Evolutionary conservation across 2,888 invertebrate species (phyloP).

Genomic region (Adela reaumurella): DNA sequence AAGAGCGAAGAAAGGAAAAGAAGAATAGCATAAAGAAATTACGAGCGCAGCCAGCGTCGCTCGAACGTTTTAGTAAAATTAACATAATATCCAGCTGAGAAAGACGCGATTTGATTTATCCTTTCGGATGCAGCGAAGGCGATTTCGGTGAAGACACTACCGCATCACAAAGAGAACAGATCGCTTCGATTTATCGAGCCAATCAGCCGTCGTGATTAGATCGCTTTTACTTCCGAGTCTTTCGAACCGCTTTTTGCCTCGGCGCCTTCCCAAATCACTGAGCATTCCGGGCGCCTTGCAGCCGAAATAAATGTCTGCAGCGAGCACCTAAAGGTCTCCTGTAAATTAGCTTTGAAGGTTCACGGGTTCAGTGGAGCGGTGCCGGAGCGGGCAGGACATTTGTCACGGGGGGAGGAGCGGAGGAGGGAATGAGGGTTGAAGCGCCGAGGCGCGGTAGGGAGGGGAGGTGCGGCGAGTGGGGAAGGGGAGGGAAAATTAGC

Average conservation of each 20-base stretch:
- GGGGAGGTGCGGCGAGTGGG: background rate
- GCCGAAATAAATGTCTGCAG: background rate
- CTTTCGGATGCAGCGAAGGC: no score
- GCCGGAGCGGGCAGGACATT: background rate
- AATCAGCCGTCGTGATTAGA: no score
- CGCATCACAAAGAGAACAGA: no score
- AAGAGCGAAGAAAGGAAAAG: background rate
- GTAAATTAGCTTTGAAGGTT: background rate
- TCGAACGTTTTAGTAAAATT: no score
- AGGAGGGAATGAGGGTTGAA: background rate
- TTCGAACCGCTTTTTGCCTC: no score
- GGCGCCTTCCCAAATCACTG: background rate
- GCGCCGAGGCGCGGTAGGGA: background rate
- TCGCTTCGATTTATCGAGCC: no score
- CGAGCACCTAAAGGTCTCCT: background rate
- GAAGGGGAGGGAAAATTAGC: background rate
- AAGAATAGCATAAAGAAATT: background rate
- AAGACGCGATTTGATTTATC: no score
- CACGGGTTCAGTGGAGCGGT: background rate
- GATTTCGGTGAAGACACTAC: no score
- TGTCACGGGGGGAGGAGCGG: background rate
- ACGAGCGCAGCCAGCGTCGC: no score
- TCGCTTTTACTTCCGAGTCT: no score
- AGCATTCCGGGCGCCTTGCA: background rate
- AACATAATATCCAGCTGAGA: no score